These are phyloP conservation scores for Gorsachius magnificus DNA, from an alignment of 2,797 vertebrate genomes.

Conservation along the genomic window DNA sequence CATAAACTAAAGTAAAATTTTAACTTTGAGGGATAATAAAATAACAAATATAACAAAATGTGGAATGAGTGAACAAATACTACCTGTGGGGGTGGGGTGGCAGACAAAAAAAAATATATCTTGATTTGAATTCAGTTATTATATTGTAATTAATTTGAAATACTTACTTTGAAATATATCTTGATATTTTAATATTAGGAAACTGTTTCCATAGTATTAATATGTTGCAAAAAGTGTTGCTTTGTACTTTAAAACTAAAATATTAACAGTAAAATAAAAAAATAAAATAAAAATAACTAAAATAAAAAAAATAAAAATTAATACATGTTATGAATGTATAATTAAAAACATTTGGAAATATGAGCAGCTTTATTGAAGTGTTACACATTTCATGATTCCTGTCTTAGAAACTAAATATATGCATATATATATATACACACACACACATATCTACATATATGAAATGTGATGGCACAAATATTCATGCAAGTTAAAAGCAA, in stretches of 20 bases:
- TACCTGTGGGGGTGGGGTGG: not conserved
- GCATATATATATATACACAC: not conserved
- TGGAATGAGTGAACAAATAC: not conserved
- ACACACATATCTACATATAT: not conserved
- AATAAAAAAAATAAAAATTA: not conserved
- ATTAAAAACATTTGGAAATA: not conserved
- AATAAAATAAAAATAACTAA: not conserved
- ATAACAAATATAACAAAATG: not conserved
- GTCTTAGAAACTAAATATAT: not conserved
- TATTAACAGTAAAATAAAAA: not conserved
- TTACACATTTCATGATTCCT: not conserved
- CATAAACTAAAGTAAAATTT: not conserved
- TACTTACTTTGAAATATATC: not conserved
- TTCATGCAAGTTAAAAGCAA: not conserved
- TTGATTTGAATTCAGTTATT: not conserved
- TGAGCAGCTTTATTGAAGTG: not conserved
- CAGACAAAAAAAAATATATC: not conserved
- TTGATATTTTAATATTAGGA: not conserved
- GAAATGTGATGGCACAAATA: not conserved
- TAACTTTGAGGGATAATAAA: not conserved
- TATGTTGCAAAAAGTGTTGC: not conserved
- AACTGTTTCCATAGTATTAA: not conserved
- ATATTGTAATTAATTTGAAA: not conserved
- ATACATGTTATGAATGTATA: not conserved
- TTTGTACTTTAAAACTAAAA: not conserved